These are phyloP conservation scores for Drosophila histrio DNA, from an alignment of 2,888 invertebrate genomes.

Conservation along the genomic window DNA sequence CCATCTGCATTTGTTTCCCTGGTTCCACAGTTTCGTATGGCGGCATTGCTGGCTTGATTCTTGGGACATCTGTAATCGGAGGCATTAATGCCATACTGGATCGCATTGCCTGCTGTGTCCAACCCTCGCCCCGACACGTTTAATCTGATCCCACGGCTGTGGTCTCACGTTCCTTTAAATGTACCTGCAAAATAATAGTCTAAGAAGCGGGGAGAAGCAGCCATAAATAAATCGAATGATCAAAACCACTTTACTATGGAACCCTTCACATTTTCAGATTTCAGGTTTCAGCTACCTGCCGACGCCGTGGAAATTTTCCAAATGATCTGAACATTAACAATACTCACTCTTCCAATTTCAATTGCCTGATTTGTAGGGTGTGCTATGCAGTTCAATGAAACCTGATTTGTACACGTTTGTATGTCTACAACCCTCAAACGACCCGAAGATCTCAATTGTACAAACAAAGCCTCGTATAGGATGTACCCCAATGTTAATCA, in stretches of 20 bases:
- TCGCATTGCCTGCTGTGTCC: slow-evolving; percentile 41
- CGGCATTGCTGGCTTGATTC: slow-evolving; percentile 72
- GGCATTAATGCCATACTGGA: slow-evolving; percentile 57
- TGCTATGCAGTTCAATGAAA: slow-evolving; percentile 12
- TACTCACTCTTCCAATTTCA: neutral
- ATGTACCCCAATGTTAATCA: slow-evolving; percentile 1
- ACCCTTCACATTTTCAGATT: slow-evolving; percentile 13
- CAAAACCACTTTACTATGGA: slow-evolving; percentile 18
- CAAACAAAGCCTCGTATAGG: neutral
- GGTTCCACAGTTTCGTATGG: slow-evolving; percentile 65
- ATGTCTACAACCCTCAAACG: neutral
- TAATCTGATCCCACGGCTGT: slow-evolving; percentile 26
- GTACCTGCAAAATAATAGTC: slow-evolving; percentile 51
- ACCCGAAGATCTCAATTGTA: slow-evolving; percentile 15
- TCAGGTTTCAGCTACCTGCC: slow-evolving; percentile 58
- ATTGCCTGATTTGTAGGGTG: neutral
- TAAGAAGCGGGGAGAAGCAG: neutral
- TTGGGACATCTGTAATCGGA: slow-evolving; percentile 71
- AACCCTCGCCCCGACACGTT: neutral
- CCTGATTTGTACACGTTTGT: slow-evolving; percentile 2
- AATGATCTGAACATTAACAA: slow-evolving; percentile 1
- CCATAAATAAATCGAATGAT: slow-evolving; percentile 38
- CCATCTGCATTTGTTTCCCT: neutral
- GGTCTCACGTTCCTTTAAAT: slow-evolving; percentile 28
- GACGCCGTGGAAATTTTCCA: slow-evolving; percentile 56